These are phyloP conservation scores for Sebastes dallii DNA, from an alignment of 2,797 vertebrate species.

Conservation along the genomic window DNA sequence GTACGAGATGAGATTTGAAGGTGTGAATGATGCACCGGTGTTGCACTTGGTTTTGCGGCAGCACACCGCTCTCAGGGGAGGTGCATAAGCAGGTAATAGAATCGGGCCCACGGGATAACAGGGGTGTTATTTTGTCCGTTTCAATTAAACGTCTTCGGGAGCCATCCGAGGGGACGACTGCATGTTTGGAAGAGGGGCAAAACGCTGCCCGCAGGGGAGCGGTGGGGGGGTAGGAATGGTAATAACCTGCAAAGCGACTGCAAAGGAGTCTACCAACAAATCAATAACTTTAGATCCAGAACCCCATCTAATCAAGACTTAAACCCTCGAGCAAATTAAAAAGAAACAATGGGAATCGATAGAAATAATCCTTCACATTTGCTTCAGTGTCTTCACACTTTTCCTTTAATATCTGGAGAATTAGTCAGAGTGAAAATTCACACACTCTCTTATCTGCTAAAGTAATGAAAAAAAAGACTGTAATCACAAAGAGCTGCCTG, in stretches of 20 bases:
- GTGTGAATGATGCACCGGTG: slow-evolving; percentile 44
- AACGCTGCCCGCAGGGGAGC: slow-evolving; percentile 53
- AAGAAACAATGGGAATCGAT: slow-evolving; percentile 71
- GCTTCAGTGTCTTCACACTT: slow-evolving; percentile 35
- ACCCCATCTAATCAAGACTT: slow-evolving; percentile 63
- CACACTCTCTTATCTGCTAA: background rate
- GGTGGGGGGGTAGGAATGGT: background rate
- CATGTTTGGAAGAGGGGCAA: slow-evolving; percentile 60
- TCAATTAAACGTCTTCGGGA: slow-evolving; percentile 75
- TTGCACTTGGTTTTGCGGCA: slow-evolving; percentile 29
- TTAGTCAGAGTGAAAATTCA: slow-evolving; percentile 32
- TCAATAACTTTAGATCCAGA: slow-evolving; percentile 72
- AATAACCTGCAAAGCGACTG: slow-evolving; percentile 68
- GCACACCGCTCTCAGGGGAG: slow-evolving; percentile 53
- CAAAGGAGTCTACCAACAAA: slow-evolving; percentile 60
- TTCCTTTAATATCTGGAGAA: slow-evolving; percentile 25
- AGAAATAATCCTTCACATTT: slow-evolving; percentile 53
- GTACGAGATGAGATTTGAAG: slow-evolving; percentile 47
- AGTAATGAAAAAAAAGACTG: background rate
- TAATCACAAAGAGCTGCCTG: background rate
- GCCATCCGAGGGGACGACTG: slow-evolving; percentile 34
- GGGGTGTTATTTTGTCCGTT: slow-evolving; percentile 80
- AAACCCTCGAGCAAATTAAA: slow-evolving; percentile 65
- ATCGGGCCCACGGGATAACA: slow-evolving; percentile 69
- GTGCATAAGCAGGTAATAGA: slow-evolving; percentile 72